These are phyloP conservation scores for Cygnus olor DNA, from an alignment of 2,797 vertebrate species.

Conservation along the genomic window DNA sequence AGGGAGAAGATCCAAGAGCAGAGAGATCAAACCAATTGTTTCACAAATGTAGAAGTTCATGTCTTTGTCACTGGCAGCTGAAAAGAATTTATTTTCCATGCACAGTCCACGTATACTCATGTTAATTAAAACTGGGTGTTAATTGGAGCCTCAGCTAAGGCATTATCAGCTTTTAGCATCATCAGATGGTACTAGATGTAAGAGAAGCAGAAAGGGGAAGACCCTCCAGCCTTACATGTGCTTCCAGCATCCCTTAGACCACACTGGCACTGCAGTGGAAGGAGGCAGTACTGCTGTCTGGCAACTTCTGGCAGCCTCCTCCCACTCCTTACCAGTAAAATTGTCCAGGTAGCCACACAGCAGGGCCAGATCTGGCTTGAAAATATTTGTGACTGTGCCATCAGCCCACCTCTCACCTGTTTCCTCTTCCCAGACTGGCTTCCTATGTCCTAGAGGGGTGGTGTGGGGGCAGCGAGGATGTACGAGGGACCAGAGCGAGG, in stretches of 20 bases:
- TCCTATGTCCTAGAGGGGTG: neutral
- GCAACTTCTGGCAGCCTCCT: neutral
- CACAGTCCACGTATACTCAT: neutral
- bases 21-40: neutral
- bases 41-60: neutral
- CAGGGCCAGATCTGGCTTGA: neutral
- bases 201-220: neutral
- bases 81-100: neutral
- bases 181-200: neutral
- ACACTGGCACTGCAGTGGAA: neutral
- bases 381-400: rapidly evolving
- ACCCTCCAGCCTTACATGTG: neutral
- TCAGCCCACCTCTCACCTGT: neutral
- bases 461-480: neutral
- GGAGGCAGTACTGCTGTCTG: neutral
- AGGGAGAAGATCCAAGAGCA: neutral
- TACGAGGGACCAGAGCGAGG: rapidly evolving
- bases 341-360: neutral
- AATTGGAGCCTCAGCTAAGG: neutral
- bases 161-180: neutral
- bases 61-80: neutral
- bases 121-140: neutral
- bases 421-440: neutral
- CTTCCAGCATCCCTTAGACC: neutral
- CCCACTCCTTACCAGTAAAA: neutral